Evolutionary conservation across 2,113 vertebrate species (phyloP).

Genomic region (Sus scrofa): DNA sequence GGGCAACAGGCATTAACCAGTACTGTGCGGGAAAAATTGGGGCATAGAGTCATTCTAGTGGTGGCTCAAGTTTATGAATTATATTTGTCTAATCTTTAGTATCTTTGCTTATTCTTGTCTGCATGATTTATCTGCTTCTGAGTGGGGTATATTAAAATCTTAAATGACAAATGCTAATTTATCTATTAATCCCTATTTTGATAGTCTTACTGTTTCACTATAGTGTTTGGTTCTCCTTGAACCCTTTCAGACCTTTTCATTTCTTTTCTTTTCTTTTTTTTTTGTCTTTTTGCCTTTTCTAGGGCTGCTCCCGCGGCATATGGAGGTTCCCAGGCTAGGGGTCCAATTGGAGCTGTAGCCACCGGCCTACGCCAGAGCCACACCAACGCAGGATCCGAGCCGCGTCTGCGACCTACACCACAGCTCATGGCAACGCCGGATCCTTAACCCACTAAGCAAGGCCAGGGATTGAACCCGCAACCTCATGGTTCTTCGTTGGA

Average conservation of each 20-base stretch:
- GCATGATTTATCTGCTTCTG: constrained; percentile 1
- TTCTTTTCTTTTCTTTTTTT: constrained; percentile 46
- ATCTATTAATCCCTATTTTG: neutral
- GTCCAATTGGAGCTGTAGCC: no score
- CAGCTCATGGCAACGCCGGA: no score
- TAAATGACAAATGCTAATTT: neutral
- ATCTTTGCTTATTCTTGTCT: neutral
- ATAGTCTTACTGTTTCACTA: neutral
- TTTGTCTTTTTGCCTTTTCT: no score
- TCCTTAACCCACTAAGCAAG: no score
- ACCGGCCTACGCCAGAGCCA: no score
- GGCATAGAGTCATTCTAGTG: neutral
- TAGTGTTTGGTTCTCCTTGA: neutral
- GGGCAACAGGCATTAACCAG: neutral
- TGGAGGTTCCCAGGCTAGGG: no score
- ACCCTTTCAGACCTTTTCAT: neutral
- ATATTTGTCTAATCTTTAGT: neutral
- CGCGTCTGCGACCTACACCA: no score
- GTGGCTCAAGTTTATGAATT: neutral
- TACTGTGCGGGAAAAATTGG: neutral
- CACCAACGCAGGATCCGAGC: no score
- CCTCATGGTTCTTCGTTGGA: no score
- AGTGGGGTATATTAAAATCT: neutral
- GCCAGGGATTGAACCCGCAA: no score
- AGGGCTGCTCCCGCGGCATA: no score